phyloP scores from a whole-genome alignment of 2,113 vertebrate species.

The Pyxicephalus adspersus region DNA sequence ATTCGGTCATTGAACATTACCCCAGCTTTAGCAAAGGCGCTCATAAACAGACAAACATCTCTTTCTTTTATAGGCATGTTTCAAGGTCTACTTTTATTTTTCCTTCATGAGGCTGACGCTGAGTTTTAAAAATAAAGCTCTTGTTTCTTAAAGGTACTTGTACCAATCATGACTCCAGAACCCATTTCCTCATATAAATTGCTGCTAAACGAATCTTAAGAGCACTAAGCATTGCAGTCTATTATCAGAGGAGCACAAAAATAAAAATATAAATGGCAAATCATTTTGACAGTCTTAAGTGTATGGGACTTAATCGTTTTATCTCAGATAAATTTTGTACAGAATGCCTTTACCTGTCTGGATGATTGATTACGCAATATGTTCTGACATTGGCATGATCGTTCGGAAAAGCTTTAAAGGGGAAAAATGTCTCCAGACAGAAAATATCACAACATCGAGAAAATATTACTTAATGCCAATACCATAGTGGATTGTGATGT shows the following conservation, averaged over 20 bases:
- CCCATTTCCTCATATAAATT: conserved; percentile 33
- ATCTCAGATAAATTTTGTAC: conserved; percentile 47
- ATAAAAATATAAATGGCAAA: conserved; percentile 54
- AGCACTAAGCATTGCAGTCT: conserved; percentile 20
- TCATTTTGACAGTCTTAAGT: conserved; percentile 53
- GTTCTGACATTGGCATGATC: conserved; percentile 45
- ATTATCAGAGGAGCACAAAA: conserved; percentile 49
- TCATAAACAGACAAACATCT: conserved; percentile 35
- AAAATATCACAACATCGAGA: conserved; percentile 28
- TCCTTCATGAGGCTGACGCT: conserved; percentile 20
- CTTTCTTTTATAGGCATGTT: conserved; percentile 29
- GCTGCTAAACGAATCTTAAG: conserved; percentile 4
- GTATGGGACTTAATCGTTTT: conserved; percentile 46
- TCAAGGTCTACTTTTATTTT: conserved; percentile 40
- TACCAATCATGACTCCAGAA: conserved; percentile 14
- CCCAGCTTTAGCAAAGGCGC: not conserved
- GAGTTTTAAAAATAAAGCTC: conserved; percentile 9
- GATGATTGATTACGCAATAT: conserved; percentile 55
- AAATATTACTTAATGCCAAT: conserved; percentile 15
- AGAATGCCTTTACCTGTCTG: conserved; percentile 54
- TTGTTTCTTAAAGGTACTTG: conserved; percentile 27
- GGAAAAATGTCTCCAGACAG: conserved; percentile 36
- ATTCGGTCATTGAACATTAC: conserved; percentile 32
- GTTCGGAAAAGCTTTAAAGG: conserved; percentile 30
- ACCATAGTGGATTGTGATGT: not conserved